Conservation (phyloP, 2,113 vertebrate genomes). For the Chitala chitala region DNA sequence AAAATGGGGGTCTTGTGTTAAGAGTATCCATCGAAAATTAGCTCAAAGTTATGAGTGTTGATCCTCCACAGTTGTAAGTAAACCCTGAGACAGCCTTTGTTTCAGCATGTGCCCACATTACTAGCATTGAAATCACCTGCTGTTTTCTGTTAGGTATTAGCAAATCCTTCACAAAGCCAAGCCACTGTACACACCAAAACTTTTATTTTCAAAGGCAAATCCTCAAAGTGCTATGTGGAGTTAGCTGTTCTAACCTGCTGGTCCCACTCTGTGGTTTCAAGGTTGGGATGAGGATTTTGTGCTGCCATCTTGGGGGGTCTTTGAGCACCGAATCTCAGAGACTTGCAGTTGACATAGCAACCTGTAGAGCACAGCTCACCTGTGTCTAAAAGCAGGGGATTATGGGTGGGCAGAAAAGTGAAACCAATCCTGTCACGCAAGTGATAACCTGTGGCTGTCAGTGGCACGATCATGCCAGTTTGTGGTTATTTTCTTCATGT, state of each 20-base stretch:
- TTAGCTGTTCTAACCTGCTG: not conserved
- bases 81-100: not conserved
- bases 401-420: not conserved
- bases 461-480: not conserved
- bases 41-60: no score
- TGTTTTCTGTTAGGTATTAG: not conserved
- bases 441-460: not conserved
- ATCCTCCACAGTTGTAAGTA: not conserved
- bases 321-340: not conserved
- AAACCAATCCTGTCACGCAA: not conserved
- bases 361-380: not conserved
- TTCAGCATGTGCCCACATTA: no score
- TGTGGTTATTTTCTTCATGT: not conserved
- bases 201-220: not conserved
- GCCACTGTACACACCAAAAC: not conserved
- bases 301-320: not conserved
- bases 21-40: no score
- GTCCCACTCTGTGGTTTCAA: not conserved
- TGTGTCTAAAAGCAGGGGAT: not conserved
- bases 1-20: no score
- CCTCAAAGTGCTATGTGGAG: not conserved
- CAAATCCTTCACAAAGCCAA: not conserved
- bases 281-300: not conserved
- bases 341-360: conserved; percentile 2
- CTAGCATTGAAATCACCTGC: not conserved